Evolutionary conservation across 2,888 invertebrate genomes (phyloP).

Genomic region (Cordylochernes scorpioides): DNA sequence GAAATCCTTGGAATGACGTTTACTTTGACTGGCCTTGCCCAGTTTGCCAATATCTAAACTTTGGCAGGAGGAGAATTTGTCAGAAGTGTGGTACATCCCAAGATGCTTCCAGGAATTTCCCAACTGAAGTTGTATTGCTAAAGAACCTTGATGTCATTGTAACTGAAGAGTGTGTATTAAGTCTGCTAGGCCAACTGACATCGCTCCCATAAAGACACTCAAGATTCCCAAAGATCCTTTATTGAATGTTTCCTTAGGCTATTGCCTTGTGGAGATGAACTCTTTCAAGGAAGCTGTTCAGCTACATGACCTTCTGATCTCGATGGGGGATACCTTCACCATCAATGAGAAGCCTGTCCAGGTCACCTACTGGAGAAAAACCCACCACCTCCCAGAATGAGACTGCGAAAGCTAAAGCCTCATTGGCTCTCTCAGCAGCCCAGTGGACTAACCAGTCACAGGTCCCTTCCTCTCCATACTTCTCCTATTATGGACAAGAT

Average conservation of each 20-base stretch:
- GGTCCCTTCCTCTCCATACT: too few relatives aligned
- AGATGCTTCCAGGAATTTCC: too few relatives aligned
- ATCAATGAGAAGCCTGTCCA: conserved; percentile 30
- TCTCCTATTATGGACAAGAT: too few relatives aligned
- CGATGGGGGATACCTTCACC: conserved; percentile 26
- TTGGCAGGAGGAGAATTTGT: too few relatives aligned
- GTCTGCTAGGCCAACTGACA: conserved; percentile 40
- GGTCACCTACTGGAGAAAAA: conserved; percentile 5
- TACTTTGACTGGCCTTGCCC: too few relatives aligned
- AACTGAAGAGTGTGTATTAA: conserved; percentile 68
- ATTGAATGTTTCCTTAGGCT: conserved; percentile 53
- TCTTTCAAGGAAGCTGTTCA: conserved; percentile 57
- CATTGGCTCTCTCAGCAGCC: conserved; percentile 24
- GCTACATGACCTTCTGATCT: conserved; percentile 39
- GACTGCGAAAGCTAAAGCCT: conserved; percentile 16
- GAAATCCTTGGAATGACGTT: too few relatives aligned
- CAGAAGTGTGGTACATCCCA: too few relatives aligned
- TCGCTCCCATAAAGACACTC: conserved; percentile 45
- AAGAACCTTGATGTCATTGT: conserved; percentile 71
- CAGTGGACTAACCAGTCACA: conserved; percentile 25
- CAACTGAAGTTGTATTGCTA: too few relatives aligned
- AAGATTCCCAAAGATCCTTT: conserved; percentile 55
- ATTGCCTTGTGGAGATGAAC: conserved; percentile 51
- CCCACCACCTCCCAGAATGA: conserved; percentile 10
- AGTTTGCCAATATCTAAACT: too few relatives aligned